phyloP scores from a whole-genome alignment of 2,888 invertebrate genomes.

The Keiferia lycopersicella region DNA sequence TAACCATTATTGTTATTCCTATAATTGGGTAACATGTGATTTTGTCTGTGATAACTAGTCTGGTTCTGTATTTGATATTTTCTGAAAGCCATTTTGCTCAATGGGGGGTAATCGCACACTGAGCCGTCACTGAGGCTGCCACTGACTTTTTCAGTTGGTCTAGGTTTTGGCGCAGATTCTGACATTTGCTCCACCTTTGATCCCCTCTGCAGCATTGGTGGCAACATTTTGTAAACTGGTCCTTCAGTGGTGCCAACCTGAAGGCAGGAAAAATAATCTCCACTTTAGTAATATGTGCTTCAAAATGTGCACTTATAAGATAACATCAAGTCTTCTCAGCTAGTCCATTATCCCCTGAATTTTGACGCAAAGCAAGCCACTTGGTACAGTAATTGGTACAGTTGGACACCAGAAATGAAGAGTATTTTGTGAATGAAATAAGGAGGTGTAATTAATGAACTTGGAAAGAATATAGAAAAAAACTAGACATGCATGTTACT shows the following conservation, averaged over 20 bases:
- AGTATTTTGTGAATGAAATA: constrained; percentile 27
- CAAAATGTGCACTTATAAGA: constrained; percentile 53
- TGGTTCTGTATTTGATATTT: constrained; percentile 53
- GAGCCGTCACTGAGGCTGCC: constrained; percentile 73
- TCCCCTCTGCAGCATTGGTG: constrained; percentile 73
- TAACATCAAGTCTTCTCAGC: constrained; percentile 75
- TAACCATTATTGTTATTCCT: constrained; percentile 45
- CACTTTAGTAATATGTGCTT: constrained; percentile 80
- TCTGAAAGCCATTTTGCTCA: constrained; percentile 53
- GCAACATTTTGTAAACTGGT: constrained; percentile 75
- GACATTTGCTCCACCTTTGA: constrained; percentile 59
- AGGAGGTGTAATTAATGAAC: constrained; percentile 19
- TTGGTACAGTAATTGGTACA: constrained; percentile 5
- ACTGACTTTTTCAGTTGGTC: constrained; percentile 50
- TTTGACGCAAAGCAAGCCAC: constrained; percentile 39
- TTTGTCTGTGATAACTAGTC: constrained; percentile 47
- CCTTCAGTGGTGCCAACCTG: constrained; percentile 81
- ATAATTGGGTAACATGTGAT: constrained; percentile 45
- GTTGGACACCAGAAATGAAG: constrained; percentile 32
- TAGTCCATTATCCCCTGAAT: constrained; percentile 71
- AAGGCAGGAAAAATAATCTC: constrained; percentile 82
- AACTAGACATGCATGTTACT: constrained; percentile 11
- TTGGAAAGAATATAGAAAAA: background rate
- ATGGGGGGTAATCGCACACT: constrained; percentile 58
- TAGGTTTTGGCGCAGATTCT: constrained; percentile 56